Percentiles rank a stretch among this genome's conserved stretches.
Evolutionary conservation across 2,888 invertebrate genomes (phyloP).

Genomic region (Sphecodes monilicornis): DNA sequence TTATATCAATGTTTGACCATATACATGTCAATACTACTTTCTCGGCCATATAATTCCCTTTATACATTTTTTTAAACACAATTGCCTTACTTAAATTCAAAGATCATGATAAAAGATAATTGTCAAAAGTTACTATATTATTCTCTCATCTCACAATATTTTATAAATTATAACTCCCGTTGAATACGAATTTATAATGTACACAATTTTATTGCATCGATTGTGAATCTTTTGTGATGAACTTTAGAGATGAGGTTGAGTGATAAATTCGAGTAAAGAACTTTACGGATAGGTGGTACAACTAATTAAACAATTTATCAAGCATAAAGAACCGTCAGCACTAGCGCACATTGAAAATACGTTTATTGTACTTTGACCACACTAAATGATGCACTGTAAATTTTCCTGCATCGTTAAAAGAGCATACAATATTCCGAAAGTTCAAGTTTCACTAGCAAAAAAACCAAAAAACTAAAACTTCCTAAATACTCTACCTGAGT

Average conservation of each 20-base stretch:
- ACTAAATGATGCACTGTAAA: not conserved
- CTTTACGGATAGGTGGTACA: not conserved
- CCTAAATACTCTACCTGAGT: slow-evolving; percentile 89
- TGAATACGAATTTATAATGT: too few species aligned
- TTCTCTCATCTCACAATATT: not conserved
- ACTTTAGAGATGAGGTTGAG: too few species aligned
- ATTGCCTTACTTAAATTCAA: not conserved
- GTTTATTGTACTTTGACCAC: not conserved
- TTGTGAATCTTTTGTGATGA: not conserved
- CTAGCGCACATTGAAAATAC: not conserved
- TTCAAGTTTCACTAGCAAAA: not conserved
- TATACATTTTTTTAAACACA: not conserved
- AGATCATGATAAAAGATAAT: not conserved
- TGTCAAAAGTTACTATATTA: not conserved
- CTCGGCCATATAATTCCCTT: not conserved
- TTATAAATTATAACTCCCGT: too few species aligned
- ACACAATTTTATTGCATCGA: too few species aligned
- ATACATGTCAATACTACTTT: not conserved
- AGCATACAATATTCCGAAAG: not conserved
- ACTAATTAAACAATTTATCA: not conserved
- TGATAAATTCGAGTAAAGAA: too few species aligned
- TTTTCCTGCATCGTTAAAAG: not conserved
- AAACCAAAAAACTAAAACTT: not conserved
- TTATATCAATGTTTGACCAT: not conserved
- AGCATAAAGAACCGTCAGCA: not conserved